Conservation (phyloP, 2,113 vertebrate genomes). For the Thermophis baileyi region DNA sequence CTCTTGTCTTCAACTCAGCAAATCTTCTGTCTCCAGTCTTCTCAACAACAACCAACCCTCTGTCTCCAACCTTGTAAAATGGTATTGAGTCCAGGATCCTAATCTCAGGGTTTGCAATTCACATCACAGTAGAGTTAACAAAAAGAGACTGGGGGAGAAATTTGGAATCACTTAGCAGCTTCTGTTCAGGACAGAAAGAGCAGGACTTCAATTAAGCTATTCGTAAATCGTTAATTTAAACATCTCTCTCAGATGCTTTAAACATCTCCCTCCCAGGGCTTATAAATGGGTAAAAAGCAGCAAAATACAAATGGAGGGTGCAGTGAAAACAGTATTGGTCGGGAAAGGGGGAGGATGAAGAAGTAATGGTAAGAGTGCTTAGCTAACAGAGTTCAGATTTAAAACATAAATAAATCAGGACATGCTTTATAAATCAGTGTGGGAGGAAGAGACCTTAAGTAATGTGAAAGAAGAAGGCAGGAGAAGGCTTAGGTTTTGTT, state of each 20-base stretch:
- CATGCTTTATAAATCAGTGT: accelerated
- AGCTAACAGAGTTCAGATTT: slow-evolving; percentile 12
- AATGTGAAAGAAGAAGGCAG: not conserved
- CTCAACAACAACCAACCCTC: not conserved
- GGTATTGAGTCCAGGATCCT: not conserved
- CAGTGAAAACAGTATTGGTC: slow-evolving; percentile 22
- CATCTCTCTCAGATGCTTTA: slow-evolving; percentile 45
- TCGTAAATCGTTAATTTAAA: slow-evolving; percentile 65
- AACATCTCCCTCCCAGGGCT: slow-evolving; percentile 53
- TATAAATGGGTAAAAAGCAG: slow-evolving; percentile 40
- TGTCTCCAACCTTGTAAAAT: not conserved
- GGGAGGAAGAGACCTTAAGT: not conserved
- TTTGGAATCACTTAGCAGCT: slow-evolving; percentile 36
- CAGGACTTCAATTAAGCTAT: slow-evolving; percentile 57
- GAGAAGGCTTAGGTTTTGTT: not conserved
- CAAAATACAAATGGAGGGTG: slow-evolving; percentile 23
- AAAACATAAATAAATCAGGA: slow-evolving; percentile 14
- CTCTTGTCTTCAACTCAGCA: not conserved
- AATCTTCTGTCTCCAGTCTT: not conserved
- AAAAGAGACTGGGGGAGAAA: not conserved
- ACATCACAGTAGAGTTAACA: slow-evolving; percentile 9
- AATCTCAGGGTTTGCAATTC: slow-evolving; percentile 22
- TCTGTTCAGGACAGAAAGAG: slow-evolving; percentile 37
- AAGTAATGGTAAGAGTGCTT: slow-evolving; percentile 16
- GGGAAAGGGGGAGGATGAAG: not conserved